Base-by-base conservation (phyloP, 2,888 invertebrate species). In the Acanthococcus lagerstroemiae region DNA sequence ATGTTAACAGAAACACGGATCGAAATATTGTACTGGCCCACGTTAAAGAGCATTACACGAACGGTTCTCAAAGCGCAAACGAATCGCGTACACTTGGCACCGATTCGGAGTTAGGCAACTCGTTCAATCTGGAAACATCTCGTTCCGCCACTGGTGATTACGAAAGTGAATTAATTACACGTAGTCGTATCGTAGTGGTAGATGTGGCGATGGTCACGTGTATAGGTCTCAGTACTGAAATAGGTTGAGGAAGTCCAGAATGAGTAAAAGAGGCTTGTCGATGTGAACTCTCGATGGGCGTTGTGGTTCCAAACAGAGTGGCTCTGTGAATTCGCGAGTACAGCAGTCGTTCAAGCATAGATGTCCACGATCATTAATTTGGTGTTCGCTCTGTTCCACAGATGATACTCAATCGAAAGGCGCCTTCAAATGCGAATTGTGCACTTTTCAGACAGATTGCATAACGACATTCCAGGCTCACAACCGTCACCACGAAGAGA, bases 11-110 rank as follows among this genome's bases (percentile, higher is more conserved):
- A 71, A 82, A 85, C 75, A 78, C 80, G 24, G 84, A 82, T 72
- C 81, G 83, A 56, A 84, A 84, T 65, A 80, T 82, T 22, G 82
- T 86, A 1, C 75, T 85, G 69, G 78, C 80, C 17, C 87, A 87
- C 71, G 85, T 86, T 1, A 83, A 84, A 71, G 80, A 81, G 30
- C 85, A 85, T 72, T 85, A 85, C 71, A 77, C 72, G 6, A 48
- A 46, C 27, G 66, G 57, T 26, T 30, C 15, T 7, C 37, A 61
- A n/a, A 61, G 30, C 27, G 26, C 50, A 17, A 61, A 61, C 50
- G 52, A 61, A 22, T 21, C 52, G 19, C 12, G n/a, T 37, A 37
- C 15, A n/a, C n/a, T n/a, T n/a, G n/a, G n/a, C 37, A 37, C 37
- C 37, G 37, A 12, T 12, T 37, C 37, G 7, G 37, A 7, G 7